Conservation (phyloP, 2,888 invertebrate genomes). For the Limnephilus lunatus region DNA sequence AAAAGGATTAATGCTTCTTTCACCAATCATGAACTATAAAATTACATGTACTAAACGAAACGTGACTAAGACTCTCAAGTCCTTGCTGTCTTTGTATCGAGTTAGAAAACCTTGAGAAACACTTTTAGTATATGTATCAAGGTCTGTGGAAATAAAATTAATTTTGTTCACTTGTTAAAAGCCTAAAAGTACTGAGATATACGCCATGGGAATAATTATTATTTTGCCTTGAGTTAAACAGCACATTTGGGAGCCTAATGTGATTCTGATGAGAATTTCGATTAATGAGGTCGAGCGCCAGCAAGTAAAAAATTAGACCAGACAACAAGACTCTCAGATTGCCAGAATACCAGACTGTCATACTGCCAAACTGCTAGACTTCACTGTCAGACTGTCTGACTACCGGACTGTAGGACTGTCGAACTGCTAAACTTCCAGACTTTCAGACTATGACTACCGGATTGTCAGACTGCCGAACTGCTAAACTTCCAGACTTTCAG, state of each 20-base stretch:
- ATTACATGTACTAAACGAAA: not conserved
- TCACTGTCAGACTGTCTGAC: not conserved
- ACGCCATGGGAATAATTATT: not conserved
- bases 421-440: too few species aligned
- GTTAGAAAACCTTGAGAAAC: not conserved
- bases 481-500: too few species aligned
- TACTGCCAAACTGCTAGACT: not conserved
- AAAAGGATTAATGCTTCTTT: not conserved
- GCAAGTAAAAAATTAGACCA: not conserved
- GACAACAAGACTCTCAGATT: not conserved
- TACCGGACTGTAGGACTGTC: not conserved
- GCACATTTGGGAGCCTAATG: not conserved
- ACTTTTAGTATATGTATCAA: not conserved
- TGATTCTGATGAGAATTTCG: not conserved
- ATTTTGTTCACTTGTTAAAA: not conserved
- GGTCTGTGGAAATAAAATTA: not conserved
- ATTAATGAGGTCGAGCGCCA: not conserved
- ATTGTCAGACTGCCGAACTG: too few species aligned
- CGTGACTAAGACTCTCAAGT: not conserved
- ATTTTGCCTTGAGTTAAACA: not conserved
- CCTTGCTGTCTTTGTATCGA: not conserved
- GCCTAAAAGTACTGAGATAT: not conserved
- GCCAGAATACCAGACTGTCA: not conserved
- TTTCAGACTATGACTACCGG: too few species aligned
- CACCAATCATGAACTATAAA: not conserved